phyloP scores from a whole-genome alignment of 2,888 invertebrate species.

The Drosophila cracens region DNA sequence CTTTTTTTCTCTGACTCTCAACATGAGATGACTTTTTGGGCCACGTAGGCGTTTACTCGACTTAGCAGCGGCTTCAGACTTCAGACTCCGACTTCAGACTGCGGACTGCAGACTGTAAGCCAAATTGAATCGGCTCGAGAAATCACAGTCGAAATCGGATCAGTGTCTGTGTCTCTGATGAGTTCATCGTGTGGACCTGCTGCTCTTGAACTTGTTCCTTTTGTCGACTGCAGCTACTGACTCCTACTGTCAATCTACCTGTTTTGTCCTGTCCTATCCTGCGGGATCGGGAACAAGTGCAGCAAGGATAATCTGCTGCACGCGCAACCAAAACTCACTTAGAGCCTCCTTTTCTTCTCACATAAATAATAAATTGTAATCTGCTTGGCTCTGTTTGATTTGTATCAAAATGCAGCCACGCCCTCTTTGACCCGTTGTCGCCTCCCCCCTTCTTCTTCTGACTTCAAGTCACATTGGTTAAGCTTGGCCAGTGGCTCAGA shows the following conservation, averaged over 20 bases:
- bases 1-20: conserved; percentile 26
- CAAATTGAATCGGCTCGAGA: conserved; percentile 81
- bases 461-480: conserved; percentile 17
- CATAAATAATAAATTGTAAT: conserved; percentile 80
- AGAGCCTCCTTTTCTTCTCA: conserved; percentile 42
- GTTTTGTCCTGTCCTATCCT: neutral
- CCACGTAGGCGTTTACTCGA: conserved; percentile 84
- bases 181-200: conserved; percentile 62
- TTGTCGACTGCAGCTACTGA: conserved; percentile 39
- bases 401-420: conserved; percentile 78
- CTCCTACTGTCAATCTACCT: conserved; percentile 23
- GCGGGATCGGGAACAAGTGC: conserved; percentile 61
- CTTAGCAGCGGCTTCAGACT: conserved; percentile 82
- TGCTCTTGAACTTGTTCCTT: conserved; percentile 64
- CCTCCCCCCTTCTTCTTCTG: neutral
- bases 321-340: conserved; percentile 60
- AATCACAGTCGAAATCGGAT: conserved; percentile 50
- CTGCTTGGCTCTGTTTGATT: conserved; percentile 73
- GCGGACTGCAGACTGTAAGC: conserved; percentile 69
- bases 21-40: conserved; percentile 83
- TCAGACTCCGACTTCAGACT: conserved; percentile 1
- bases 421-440: conserved; percentile 51
- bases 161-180: conserved; percentile 68
- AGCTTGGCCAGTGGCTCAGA: conserved; percentile 69
- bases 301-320: conserved; percentile 71